A percentile compares a stretch with the other conserved stretches of the same genome.
Evolutionary conservation across 2,797 vertebrate species (phyloP).

Genomic region (Pseudocheirus occidentalis): DNA sequence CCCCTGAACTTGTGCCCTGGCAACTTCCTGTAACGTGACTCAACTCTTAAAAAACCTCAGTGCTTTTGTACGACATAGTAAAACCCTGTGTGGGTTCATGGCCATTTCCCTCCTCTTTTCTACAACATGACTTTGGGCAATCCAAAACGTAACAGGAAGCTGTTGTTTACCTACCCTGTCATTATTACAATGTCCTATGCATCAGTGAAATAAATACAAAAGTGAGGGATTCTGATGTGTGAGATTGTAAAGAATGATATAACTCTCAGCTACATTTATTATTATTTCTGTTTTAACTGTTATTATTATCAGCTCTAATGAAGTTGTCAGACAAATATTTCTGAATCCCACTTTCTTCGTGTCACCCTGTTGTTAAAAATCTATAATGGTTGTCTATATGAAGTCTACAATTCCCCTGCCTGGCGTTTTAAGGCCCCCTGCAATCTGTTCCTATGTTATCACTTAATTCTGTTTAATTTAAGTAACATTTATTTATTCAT

Average conservation of each 20-base stretch:
- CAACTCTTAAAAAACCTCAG: not conserved
- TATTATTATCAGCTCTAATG: not conserved
- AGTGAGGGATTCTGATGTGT: not conserved
- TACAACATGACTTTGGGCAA: not conserved
- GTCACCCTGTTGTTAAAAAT: not conserved
- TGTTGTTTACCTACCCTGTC: not conserved
- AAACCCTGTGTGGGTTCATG: not conserved
- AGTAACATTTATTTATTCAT: not conserved
- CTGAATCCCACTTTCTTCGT: not conserved
- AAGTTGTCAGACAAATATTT: not conserved
- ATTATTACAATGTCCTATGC: not conserved
- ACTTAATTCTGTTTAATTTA: not conserved
- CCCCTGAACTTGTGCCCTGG: not conserved
- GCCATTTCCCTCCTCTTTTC: not conserved
- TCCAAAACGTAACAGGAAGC: not conserved
- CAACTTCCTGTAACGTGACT: not conserved
- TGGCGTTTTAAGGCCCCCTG: not conserved
- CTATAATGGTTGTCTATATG: not conserved
- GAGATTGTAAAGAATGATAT: not conserved
- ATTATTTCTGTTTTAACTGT: not conserved
- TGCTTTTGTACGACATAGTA: not conserved
- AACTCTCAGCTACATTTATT: not conserved
- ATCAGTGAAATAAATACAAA: not conserved
- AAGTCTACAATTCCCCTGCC: not conserved
- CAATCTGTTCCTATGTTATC: not conserved